These are phyloP conservation scores for Cladopsammia gracilis DNA, from an alignment of 64 coral and sea anemone species.

Conservation along the genomic window DNA sequence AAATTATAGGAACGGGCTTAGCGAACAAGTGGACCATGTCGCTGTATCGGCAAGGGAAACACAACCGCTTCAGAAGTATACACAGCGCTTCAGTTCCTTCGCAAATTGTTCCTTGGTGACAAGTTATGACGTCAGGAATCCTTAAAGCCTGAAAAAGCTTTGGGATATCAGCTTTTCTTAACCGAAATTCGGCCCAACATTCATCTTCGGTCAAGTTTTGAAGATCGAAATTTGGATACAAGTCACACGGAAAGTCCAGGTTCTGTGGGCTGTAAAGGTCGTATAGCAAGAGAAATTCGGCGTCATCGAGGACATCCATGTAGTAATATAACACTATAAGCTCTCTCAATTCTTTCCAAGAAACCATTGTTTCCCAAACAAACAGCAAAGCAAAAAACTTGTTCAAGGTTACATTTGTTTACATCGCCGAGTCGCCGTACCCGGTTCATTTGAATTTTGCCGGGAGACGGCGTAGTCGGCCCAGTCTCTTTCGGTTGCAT, in stretches of 20 bases:
- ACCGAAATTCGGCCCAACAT: slow-evolving; percentile 60
- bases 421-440: too few species aligned
- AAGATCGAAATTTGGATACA: slow-evolving; percentile 52
- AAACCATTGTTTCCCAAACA: too few species aligned
- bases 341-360: too few species aligned
- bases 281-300: slow-evolving; percentile 67
- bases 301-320: too few species aligned
- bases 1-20: slow-evolving; percentile 22
- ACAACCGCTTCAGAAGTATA: slow-evolving; percentile 57
- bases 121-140: slow-evolving; percentile 49
- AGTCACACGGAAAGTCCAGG: slow-evolving; percentile 43
- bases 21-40: slow-evolving; percentile 60
- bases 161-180: slow-evolving; percentile 46
- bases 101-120: slow-evolving; percentile 52
- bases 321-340: too few species aligned
- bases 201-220: slow-evolving; percentile 44
- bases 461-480: too few species aligned
- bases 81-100: slow-evolving; percentile 62
- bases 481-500: too few species aligned
- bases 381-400: too few species aligned
- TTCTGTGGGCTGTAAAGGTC: slow-evolving; percentile 50
- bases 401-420: too few species aligned
- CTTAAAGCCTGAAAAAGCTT: slow-evolving; percentile 21
- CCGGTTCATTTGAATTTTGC: too few species aligned
- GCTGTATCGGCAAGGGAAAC: slow-evolving; percentile 54